Percentiles rank a stretch among this genome's conserved stretches.
Evolutionary conservation across 2,888 invertebrate genomes (phyloP).

Genomic region (Brenthis hecate): DNA sequence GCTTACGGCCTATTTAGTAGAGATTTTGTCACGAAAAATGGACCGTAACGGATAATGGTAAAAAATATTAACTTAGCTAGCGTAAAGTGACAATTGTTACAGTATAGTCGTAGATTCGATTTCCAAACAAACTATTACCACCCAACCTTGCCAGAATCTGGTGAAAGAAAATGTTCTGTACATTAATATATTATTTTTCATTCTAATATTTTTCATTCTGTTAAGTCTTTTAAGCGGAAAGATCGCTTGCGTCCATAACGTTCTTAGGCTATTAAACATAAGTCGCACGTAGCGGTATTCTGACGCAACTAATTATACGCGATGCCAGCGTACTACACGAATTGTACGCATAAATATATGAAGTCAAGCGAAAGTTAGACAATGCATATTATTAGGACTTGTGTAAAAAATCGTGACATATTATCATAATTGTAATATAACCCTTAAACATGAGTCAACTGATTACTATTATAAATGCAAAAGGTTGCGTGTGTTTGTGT

Average conservation of each 20-base stretch:
- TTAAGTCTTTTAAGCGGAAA: neutral
- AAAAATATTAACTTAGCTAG: neutral
- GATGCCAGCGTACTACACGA: constrained; percentile 25
- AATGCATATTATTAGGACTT: constrained; percentile 32
- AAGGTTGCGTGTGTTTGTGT: no score
- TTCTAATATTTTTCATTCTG: no score
- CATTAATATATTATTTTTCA: no score
- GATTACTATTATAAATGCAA: no score
- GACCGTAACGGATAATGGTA: neutral
- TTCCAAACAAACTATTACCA: no score
- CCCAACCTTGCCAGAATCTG: no score
- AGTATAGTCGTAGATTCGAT: no score
- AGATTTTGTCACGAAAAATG: neutral
- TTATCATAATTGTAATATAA: neutral
- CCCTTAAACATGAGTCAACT: neutral
- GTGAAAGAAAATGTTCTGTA: no score
- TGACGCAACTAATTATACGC: constrained; percentile 73
- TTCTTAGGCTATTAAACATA: constrained; percentile 24
- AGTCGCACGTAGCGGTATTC: constrained; percentile 59
- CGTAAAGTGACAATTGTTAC: no score
- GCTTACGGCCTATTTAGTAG: neutral
- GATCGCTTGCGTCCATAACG: constrained; percentile 21
- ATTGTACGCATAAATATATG: constrained; percentile 34
- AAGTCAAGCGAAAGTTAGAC: constrained; percentile 62
- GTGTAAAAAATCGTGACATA: constrained; percentile 27